Percentiles rank a stretch among this genome's conserved stretches.
phyloP scores from a whole-genome alignment of 1,140 invertebrate species.

The Neodiprion virginianus region DNA sequence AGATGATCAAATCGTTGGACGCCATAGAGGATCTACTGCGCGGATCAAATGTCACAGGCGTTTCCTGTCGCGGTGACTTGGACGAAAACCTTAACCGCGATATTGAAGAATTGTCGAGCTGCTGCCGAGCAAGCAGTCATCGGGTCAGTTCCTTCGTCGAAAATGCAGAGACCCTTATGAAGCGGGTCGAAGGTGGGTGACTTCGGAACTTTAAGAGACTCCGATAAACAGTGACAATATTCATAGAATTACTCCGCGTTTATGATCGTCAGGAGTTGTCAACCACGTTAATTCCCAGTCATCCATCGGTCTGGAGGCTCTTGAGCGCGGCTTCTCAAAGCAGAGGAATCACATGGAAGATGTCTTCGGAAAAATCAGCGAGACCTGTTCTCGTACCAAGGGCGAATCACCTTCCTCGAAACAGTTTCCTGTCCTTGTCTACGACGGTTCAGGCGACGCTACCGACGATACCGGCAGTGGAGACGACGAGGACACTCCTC shows the following conservation, averaged over 20 bases:
- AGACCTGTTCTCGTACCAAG: neutral
- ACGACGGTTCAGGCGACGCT: neutral
- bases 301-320: constrained; percentile 15
- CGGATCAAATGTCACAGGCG: constrained; percentile 19
- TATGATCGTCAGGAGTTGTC: constrained; percentile 11
- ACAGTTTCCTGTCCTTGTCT: neutral
- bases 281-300: constrained; percentile 10
- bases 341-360: constrained; percentile 27
- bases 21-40: constrained; percentile 17
- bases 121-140: neutral
- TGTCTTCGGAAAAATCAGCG: constrained; percentile 12
- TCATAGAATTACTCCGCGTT: neutral
- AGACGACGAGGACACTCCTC: constrained; percentile 13
- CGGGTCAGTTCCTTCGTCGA: neutral
- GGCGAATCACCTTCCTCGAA: neutral
- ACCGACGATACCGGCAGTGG: constrained; percentile 4
- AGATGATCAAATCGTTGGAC: constrained; percentile 24
- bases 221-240: neutral
- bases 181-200: neutral
- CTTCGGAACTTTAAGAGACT: neutral
- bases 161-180: constrained; percentile 4
- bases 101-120: constrained; percentile 2
- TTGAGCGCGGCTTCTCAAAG: constrained; percentile 34
- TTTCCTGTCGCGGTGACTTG: constrained; percentile 17
- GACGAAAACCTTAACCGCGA: constrained; percentile 19